phyloP scores from a whole-genome alignment of 2,113 vertebrate genomes.

The Sylvietta virens region DNA sequence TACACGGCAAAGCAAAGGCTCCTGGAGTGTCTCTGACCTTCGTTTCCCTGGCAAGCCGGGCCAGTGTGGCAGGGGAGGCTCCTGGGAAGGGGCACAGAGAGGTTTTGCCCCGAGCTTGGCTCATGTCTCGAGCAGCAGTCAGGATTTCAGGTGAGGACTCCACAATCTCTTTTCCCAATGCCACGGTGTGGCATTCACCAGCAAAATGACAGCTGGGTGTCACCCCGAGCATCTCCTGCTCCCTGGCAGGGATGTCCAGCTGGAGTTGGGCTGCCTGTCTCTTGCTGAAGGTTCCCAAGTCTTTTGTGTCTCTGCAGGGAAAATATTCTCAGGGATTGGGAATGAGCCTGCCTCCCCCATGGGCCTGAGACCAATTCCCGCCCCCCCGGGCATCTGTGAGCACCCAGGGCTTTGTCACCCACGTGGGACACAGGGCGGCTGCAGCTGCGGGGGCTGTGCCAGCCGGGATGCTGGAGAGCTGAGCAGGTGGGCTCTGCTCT shows the following conservation, averaged over 20 bases:
- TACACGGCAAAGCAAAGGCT: background rate
- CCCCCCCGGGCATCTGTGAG: too few species aligned
- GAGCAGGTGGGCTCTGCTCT: rapidly evolving
- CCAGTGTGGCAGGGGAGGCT: rapidly evolving
- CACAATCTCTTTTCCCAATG: background rate
- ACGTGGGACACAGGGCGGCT: rapidly evolving
- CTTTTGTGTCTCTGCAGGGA: background rate
- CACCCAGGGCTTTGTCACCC: rapidly evolving
- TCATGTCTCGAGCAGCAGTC: rapidly evolving
- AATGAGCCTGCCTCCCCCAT: rapidly evolving
- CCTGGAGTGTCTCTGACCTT: background rate
- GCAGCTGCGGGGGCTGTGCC: rapidly evolving
- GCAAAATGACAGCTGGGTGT: background rate
- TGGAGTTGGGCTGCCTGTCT: background rate
- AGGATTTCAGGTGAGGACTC: background rate
- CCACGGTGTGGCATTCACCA: rapidly evolving
- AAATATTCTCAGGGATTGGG: rapidly evolving
- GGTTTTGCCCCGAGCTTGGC: background rate
- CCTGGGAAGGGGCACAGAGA: background rate
- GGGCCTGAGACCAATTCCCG: background rate
- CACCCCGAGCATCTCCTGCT: background rate
- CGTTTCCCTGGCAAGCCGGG: background rate
- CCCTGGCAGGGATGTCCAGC: background rate
- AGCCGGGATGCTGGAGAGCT: rapidly evolving
- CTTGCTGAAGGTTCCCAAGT: background rate